Base-by-base conservation (phyloP, 2,888 invertebrate genomes). In the Lasius fuliginosus region DNA sequence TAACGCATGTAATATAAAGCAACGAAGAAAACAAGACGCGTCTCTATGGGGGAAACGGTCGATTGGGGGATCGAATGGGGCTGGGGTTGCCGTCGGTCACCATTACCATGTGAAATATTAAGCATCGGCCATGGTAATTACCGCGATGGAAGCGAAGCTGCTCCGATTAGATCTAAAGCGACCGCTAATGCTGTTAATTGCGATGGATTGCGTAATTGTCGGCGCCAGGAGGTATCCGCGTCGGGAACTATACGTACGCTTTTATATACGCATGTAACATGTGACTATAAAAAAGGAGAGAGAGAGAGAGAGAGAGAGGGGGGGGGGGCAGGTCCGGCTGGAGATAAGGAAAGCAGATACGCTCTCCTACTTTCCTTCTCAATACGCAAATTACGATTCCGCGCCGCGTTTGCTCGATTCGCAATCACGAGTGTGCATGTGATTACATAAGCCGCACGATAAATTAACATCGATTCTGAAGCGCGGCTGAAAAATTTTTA, bases 201-300 rank as follows among this genome's bases (percentile, higher is more conserved):
- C 92, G 87, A 92, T 90, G 89, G 92, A 91, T 92, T 91, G 91
- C 90, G 91, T 92, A 92, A 92, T 92, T 91, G 89, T 89, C 53
- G 77, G 33, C 71, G 71, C 36, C 60, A 71, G 33, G 53, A 60
- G 49, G 79, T 46, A 60, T 81, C 71, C 46, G 79, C 79, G 46
- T 71, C 71, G 60, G 46, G 71, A 27, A 56, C 68, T 53, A 23
- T 23, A 49, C 58, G 9, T 49, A 71, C 69, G 23, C 67, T 73
- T 65, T 64, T 46, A 67, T 65, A 42, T 46, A 46, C 65, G 67
- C 60, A 49, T 73, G 67, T 71, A 79, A 56, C 67, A 27, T 42
- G 33, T 42, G 69, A 79, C 58, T 60, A 33, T 40, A 53, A 53
- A 46, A 15, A 42, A 8, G 23, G 60, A 33, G 46, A 12, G 36